Percentiles rank a stretch among this genome's conserved stretches.
Conservation (phyloP, 2,888 invertebrate genomes). For the Dioctria linearis region DNA sequence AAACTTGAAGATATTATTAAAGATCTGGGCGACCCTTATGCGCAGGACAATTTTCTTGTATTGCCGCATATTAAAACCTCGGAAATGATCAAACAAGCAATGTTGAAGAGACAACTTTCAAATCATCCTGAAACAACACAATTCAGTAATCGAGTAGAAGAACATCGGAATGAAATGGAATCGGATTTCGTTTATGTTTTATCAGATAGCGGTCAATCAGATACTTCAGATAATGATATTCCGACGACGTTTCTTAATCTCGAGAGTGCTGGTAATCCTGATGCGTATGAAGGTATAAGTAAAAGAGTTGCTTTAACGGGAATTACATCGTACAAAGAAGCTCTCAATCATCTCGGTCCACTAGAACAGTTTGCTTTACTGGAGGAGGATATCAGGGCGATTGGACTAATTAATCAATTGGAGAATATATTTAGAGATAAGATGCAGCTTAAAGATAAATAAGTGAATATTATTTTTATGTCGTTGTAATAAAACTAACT, state of each 20-base stretch:
- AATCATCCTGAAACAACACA: too few species aligned
- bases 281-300: background rate
- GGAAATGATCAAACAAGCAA: too few species aligned
- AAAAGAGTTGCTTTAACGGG: background rate
- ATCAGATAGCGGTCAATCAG: constrained; percentile 13
- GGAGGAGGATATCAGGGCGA: constrained; percentile 17
- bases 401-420: constrained; percentile 52
- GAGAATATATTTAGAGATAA: constrained; percentile 32
- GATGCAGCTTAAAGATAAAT: background rate
- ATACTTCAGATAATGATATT: background rate
- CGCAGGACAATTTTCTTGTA: background rate
- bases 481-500: too few species aligned
- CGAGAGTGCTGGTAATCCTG: background rate
- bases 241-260: background rate
- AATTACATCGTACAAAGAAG: constrained; percentile 39
- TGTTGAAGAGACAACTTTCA: too few species aligned
- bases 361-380: constrained; percentile 40
- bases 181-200: constrained; percentile 11
- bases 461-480: background rate
- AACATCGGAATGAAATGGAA: background rate
- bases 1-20: constrained; percentile 17
- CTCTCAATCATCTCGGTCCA: constrained; percentile 12
- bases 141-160: background rate
- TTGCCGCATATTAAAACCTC: background rate
- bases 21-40: background rate